A percentile compares a stretch with the other conserved stretches of the same genome.
These are phyloP conservation scores for Lepidocyrtoides sp. DNA, from an alignment of 2,888 invertebrate species.

Conservation along the genomic window DNA sequence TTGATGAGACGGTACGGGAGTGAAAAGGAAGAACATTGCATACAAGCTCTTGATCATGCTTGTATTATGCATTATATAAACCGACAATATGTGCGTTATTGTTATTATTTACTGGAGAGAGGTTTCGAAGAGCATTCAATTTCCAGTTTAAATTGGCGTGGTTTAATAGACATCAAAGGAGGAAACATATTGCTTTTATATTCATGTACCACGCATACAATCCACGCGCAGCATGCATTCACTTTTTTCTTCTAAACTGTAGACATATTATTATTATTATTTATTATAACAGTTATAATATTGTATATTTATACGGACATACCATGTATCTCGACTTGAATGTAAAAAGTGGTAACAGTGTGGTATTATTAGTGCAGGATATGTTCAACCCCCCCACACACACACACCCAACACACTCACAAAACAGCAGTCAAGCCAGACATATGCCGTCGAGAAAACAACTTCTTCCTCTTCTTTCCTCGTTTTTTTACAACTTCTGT, in stretches of 20 bases:
- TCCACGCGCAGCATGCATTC: neutral
- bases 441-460: neutral
- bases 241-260: neutral
- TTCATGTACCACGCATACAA: neutral
- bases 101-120: neutral
- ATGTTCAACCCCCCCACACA: neutral
- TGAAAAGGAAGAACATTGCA: neutral
- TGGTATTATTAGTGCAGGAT: neutral
- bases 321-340: too few species aligned
- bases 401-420: neutral
- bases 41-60: neutral
- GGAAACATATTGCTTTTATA: neutral
- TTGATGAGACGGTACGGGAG: neutral
- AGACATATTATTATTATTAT: neutral
- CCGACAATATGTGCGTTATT: neutral
- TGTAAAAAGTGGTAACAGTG: too few species aligned
- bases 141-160: slow-evolving; percentile 45
- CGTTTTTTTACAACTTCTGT: neutral
- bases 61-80: neutral
- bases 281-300: too few species aligned
- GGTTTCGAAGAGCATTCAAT: neutral
- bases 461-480: slow-evolving; percentile 13
- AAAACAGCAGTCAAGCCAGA: neutral
- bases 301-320: neutral
- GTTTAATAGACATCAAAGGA: slow-evolving; percentile 34